Conservation (phyloP, 2,888 invertebrate species). For the Ophion slaviceki region DNA sequence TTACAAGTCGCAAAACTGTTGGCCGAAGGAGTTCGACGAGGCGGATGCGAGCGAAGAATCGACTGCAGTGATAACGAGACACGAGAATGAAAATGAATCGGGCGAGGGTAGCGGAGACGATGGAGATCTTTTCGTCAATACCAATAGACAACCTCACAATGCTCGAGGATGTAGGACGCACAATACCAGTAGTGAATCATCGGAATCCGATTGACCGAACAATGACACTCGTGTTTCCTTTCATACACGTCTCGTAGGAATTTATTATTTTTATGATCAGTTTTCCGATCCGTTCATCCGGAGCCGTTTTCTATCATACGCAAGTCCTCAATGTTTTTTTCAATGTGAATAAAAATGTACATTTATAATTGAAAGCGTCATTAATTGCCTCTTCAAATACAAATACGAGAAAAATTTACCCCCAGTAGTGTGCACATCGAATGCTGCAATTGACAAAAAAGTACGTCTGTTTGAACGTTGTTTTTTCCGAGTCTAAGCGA, state of each 20-base stretch:
- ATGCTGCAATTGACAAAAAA: no score
- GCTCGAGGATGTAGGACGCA: conserved; percentile 56
- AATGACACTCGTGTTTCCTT: conserved; percentile 8
- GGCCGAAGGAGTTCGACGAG: conserved; percentile 83
- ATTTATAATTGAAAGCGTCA: conserved; percentile 17
- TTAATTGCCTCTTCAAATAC: not conserved
- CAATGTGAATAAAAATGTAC: conserved; percentile 33
- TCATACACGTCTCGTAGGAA: not conserved
- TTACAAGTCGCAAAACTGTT: conserved; percentile 76
- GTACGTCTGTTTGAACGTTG: no score
- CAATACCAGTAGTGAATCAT: conserved; percentile 72
- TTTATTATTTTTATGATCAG: not conserved
- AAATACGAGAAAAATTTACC: no score
- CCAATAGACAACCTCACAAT: conserved; percentile 84
- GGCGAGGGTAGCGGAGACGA: conserved; percentile 81
- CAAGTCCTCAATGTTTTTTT: not conserved
- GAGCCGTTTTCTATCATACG: not conserved
- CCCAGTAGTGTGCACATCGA: no score
- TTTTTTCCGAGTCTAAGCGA: no score
- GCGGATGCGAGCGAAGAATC: conserved; percentile 56
- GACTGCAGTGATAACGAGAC: conserved; percentile 17
- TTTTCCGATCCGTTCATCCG: not conserved
- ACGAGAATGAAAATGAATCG: conserved; percentile 73
- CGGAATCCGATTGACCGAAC: conserved; percentile 70
- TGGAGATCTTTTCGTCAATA: conserved; percentile 86